Evolutionary conservation across 1,140 invertebrate species (phyloP).

Genomic region (Muscidifurax raptorellus): DNA sequence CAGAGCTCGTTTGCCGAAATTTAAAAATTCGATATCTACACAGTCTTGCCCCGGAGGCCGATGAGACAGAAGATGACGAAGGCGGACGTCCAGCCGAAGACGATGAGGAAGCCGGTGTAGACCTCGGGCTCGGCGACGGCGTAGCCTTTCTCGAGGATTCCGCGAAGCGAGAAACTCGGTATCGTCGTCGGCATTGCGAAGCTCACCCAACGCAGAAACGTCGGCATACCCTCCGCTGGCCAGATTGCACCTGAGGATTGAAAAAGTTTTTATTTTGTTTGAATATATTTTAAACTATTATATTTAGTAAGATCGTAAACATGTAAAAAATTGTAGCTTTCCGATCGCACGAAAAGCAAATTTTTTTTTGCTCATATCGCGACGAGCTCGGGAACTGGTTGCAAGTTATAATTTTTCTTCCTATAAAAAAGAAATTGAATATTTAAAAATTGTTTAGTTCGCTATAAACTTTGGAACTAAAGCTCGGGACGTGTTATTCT

Average conservation of each 20-base stretch:
- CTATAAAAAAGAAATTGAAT: too few relatives aligned
- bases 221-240: slow-evolving; percentile 89
- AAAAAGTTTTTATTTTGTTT: background rate
- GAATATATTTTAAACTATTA: too few relatives aligned
- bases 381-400: too few relatives aligned
- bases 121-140: slow-evolving; percentile 76
- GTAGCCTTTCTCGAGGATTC: slow-evolving; percentile 80
- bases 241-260: slow-evolving; percentile 85
- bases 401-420: too few relatives aligned
- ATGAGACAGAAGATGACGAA: slow-evolving; percentile 72
- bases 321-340: too few relatives aligned
- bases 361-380: too few relatives aligned
- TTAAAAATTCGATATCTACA: background rate
- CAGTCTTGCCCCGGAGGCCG: slow-evolving; percentile 62
- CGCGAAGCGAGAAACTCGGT: slow-evolving; percentile 79
- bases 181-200: slow-evolving; percentile 81
- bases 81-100: slow-evolving; percentile 76
- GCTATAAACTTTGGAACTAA: too few relatives aligned
- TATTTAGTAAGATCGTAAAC: too few relatives aligned
- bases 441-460: too few relatives aligned
- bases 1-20: background rate
- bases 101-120: slow-evolving; percentile 78
- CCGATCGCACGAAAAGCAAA: too few relatives aligned
- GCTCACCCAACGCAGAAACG: slow-evolving; percentile 76
- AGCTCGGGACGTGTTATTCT: too few relatives aligned